Conservation (phyloP, 1,140 invertebrate species). For the Aphidius ervi region DNA sequence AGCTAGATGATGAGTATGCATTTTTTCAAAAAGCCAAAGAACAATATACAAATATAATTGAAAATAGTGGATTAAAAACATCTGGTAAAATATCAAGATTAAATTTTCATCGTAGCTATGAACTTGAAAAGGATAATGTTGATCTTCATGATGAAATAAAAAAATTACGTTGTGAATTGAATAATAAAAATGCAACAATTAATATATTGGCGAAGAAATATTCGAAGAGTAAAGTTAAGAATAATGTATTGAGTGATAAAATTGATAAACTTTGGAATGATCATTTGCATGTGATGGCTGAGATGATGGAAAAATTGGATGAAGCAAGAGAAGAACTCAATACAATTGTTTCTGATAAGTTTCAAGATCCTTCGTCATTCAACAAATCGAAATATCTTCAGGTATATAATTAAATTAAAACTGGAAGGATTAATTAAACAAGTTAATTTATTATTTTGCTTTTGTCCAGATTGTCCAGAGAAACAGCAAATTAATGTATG, state of each 20-base stretch:
- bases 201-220: constrained; percentile 38
- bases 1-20: constrained; percentile 36
- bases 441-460: background rate
- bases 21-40: constrained; percentile 36
- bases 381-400: constrained; percentile 36
- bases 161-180: constrained; percentile 24
- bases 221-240: constrained; percentile 34
- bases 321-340: constrained; percentile 36
- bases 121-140: constrained; percentile 25
- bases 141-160: constrained; percentile 31
- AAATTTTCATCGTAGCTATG: constrained; percentile 23
- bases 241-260: constrained; percentile 30
- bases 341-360: constrained; percentile 35
- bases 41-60: constrained; percentile 30
- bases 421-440: background rate
- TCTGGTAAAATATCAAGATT: constrained; percentile 21
- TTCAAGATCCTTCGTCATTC: constrained; percentile 33
- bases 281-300: constrained; percentile 35
- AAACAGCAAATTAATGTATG: constrained; percentile 35
- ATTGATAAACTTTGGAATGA: constrained; percentile 31
- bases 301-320: constrained; percentile 41
- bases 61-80: constrained; percentile 26
- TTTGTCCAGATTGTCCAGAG: constrained; percentile 32
- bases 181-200: constrained; percentile 28
- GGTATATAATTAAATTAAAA: constrained; percentile 21